Percentiles rank a stretch among this genome's conserved stretches.
phyloP scores from a whole-genome alignment of 2,797 vertebrate genomes.

The Benthosema pterotum region DNA sequence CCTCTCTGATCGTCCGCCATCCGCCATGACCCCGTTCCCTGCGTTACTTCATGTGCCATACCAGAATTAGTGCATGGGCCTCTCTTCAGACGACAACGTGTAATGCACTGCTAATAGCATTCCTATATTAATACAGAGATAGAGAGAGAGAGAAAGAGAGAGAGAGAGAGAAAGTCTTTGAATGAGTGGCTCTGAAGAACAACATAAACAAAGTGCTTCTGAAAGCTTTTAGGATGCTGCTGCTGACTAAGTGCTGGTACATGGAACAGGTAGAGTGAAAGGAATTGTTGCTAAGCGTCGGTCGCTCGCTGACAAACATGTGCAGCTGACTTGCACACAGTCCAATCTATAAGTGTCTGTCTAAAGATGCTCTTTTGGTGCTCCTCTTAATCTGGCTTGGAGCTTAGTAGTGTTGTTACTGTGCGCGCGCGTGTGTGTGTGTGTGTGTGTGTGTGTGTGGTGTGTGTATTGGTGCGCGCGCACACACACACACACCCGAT shows the following conservation, averaged over 20 bases:
- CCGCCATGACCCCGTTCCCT: slow-evolving; percentile 1
- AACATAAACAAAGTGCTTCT: too few species aligned
- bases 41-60: background rate
- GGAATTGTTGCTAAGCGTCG: background rate
- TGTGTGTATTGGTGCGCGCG: too few species aligned
- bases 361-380: background rate
- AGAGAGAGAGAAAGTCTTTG: slow-evolving; percentile 1
- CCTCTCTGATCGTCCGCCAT: background rate
- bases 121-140: slow-evolving; percentile 22
- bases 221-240: too few species aligned
- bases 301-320: slow-evolving; percentile 1
- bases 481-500: too few species aligned
- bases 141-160: slow-evolving; percentile 1
- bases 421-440: too few species aligned
- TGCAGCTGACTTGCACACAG: background rate
- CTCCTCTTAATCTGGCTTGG: too few species aligned
- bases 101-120: slow-evolving; percentile 25
- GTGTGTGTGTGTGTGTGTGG: too few species aligned
- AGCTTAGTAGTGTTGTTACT: too few species aligned
- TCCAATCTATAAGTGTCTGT: background rate
- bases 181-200: background rate
- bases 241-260: slow-evolving; percentile 3
- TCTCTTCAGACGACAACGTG: slow-evolving; percentile 15
- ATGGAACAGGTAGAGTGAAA: slow-evolving; percentile 6
- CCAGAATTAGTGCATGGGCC: slow-evolving; percentile 27